These are phyloP conservation scores for Onychomys leucogaster DNA, from an alignment of 2,797 vertebrate genomes.

Conservation along the genomic window DNA sequence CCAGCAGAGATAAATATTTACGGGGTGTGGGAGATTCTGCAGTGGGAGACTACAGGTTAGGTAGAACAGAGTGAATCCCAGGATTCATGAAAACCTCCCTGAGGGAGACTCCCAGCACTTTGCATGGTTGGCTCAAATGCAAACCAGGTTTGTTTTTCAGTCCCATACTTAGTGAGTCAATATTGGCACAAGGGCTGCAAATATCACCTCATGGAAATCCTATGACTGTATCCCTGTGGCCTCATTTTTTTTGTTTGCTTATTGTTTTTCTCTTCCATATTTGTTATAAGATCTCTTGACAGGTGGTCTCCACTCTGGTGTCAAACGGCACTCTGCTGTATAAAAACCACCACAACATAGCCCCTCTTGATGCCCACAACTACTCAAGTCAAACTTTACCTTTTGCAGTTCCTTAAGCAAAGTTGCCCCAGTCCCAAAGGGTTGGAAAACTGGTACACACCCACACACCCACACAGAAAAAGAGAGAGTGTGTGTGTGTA, in stretches of 20 bases:
- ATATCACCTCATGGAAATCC: conserved; percentile 44
- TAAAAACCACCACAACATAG: neutral
- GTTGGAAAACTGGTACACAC: neutral
- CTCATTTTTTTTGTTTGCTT: conserved; percentile 35
- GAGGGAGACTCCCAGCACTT: rapidly evolving
- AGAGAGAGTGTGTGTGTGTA: neutral
- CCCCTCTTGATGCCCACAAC: neutral
- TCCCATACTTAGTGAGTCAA: conserved; percentile 46
- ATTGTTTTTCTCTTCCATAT: neutral
- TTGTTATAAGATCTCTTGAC: neutral
- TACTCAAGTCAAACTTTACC: neutral
- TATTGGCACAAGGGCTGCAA: conserved; percentile 66
- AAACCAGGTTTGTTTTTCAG: conserved; percentile 32
- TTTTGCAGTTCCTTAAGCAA: neutral
- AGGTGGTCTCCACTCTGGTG: neutral
- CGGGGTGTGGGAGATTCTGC: rapidly evolving
- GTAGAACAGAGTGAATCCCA: neutral
- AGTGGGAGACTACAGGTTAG: neutral
- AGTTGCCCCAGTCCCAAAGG: neutral
- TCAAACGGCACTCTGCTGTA: neutral
- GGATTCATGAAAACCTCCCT: neutral
- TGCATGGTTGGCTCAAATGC: neutral
- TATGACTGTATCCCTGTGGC: neutral
- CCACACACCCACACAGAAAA: neutral
- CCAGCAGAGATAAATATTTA: neutral